These are phyloP conservation scores for Phyllostomus hastatus DNA, from an alignment of 2,113 vertebrate species.

Conservation along the genomic window DNA sequence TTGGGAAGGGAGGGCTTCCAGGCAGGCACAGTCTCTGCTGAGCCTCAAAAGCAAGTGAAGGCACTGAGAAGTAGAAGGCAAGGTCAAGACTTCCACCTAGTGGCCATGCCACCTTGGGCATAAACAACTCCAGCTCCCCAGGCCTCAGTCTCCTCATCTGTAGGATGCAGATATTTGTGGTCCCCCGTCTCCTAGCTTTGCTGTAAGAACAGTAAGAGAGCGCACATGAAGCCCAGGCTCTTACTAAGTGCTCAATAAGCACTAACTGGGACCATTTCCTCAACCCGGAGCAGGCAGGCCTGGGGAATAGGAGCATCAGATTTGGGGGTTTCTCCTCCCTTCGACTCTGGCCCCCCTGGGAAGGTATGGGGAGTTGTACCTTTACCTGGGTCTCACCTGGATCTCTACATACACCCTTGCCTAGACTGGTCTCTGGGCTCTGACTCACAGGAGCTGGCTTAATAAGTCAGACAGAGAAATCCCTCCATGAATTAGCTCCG, in stretches of 20 bases:
- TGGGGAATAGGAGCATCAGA: background rate
- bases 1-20: background rate
- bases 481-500: conserved; percentile 72
- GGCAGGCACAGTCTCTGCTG: background rate
- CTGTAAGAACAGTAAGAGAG: background rate
- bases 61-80: background rate
- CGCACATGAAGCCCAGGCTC: background rate
- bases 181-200: background rate
- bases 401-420: background rate
- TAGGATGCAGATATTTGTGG: background rate
- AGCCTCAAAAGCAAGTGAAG: background rate
- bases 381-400: background rate
- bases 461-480: conserved; percentile 70
- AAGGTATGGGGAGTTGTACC: background rate
- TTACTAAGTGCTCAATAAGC: background rate
- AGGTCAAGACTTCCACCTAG: conserved; percentile 47
- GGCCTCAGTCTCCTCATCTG: background rate
- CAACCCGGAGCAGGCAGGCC: rapidly evolving
- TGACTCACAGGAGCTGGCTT: conserved; percentile 69
- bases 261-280: background rate
- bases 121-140: background rate
- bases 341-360: background rate
- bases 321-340: background rate
- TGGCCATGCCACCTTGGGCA: background rate
- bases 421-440: background rate